Evolutionary conservation across 1,140 invertebrate species (phyloP), one percentile per base, ranked within the genome.

Genomic region (Samia ricini): DNA sequence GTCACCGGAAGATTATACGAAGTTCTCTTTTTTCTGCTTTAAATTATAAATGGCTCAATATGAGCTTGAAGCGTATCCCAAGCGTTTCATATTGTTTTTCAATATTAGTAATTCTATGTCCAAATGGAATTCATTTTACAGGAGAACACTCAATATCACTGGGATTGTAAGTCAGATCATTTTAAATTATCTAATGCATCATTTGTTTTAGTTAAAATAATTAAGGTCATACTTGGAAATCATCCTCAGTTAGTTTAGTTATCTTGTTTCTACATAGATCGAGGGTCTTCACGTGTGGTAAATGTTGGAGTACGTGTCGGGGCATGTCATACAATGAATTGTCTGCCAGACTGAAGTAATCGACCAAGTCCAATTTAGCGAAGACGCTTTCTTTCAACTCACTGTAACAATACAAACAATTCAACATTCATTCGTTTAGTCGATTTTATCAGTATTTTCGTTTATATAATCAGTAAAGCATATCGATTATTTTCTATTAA

Each of bases 181-280:
- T 42, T 15, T 42, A 12, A 15, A 42, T 42, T 42, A 15, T 42
- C n/a, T 15, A 1, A 15, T 15, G 12, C n/a, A 42, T 15, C 4
- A 10, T 10, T 29, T 2, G 1, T 29, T 42, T 42, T 42, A 4
- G 4, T 42, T 15, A 24, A 59, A 24, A 22, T 58, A 22, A 15
- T 8, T 19, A 5, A 59, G 60, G 50, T 59, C 72, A 69, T 72
- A 87, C 87, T 71, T 79, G 80, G 52, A 89, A 89, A 42, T 89
- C 87, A 4, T 85, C 83, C 52, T 83, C 81, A 0, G 83, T 79
- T 2, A 89, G 77, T 36, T 83, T 91, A 59, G 90, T 92, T 59
- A 96, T 95, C 63, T 93, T 92, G 73, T 94, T 94, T 60, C 95
- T 91, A 57, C 94, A 94, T 15, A 96, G 85, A 83, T 96, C 95